Conservation (phyloP, 2,797 vertebrate genomes). For the Onychomys arenicola region DNA sequence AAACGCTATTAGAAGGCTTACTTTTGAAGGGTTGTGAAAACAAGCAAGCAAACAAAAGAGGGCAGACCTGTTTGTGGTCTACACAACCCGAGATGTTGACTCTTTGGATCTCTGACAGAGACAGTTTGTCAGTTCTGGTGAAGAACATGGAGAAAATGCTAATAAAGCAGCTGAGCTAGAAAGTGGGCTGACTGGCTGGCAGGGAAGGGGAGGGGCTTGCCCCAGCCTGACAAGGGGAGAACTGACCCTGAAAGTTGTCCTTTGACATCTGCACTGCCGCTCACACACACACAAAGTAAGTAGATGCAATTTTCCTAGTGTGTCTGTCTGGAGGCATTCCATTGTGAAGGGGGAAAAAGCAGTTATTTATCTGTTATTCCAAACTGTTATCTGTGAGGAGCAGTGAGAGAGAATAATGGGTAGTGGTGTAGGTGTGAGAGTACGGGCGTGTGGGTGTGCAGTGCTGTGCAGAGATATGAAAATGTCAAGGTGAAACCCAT, state of each 20-base stretch:
- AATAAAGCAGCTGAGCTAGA: conserved; percentile 3
- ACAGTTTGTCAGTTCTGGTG: not conserved
- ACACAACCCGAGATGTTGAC: conserved; percentile 24
- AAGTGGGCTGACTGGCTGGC: not conserved
- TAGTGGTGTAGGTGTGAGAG: not conserved
- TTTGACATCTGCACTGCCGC: not conserved
- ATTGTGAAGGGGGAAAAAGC: not conserved
- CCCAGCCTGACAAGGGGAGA: not conserved
- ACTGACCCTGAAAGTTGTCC: not conserved
- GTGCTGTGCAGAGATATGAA: not conserved
- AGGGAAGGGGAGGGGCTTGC: not conserved
- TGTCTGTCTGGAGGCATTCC: not conserved
- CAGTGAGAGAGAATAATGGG: not conserved
- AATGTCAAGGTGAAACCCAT: not conserved
- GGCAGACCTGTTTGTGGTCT: not conserved
- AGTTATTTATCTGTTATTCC: conserved; percentile 8
- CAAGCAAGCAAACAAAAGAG: not conserved
- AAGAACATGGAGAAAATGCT: not conserved
- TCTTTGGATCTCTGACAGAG: not conserved
- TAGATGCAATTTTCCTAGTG: not conserved
- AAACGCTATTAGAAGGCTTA: not conserved
- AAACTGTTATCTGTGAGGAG: not conserved
- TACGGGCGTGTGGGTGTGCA: not conserved
- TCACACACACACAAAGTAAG: not conserved
- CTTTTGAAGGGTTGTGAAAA: not conserved